phyloP scores from a whole-genome alignment of 1,140 invertebrate genomes.

The Parapsyche elsis region DNA sequence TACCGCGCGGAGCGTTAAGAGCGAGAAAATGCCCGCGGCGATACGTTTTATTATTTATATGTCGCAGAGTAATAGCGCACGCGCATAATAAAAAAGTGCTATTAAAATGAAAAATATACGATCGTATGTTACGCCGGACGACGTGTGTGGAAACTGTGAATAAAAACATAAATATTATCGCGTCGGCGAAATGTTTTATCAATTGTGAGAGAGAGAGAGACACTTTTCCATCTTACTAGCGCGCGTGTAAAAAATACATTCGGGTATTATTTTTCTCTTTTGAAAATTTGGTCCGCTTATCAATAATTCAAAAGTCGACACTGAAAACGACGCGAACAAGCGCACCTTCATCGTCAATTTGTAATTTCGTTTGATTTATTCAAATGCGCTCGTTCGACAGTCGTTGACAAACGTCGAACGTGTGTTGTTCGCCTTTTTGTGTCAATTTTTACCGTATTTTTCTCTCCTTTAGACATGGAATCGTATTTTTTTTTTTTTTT shows the following conservation, averaged over 20 bases:
- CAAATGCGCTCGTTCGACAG: background rate
- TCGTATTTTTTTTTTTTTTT: background rate
- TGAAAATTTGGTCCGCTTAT: background rate
- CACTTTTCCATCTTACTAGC: no score
- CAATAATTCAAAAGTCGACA: constrained; percentile 28
- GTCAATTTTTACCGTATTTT: constrained; percentile 29
- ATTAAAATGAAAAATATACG: constrained; percentile 32
- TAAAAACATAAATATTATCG: constrained; percentile 7
- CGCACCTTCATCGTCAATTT: constrained; percentile 14
- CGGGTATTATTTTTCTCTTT: background rate
- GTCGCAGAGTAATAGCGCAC: constrained; percentile 27
- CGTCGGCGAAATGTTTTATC: background rate
- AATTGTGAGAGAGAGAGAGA: background rate
- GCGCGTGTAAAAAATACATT: background rate
- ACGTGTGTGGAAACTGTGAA: constrained; percentile 6
- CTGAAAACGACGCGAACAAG: constrained; percentile 1
- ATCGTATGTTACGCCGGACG: background rate
- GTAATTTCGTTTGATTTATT: constrained; percentile 32
- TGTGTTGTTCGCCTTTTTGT: constrained; percentile 12
- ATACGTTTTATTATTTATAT: constrained; percentile 29
- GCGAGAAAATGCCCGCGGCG: background rate
- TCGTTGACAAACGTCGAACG: constrained; percentile 20
- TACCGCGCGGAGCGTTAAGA: background rate
- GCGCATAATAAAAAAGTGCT: constrained; percentile 28
- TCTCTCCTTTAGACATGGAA: background rate